Evolutionary conservation across 2,888 invertebrate species (phyloP).

Genomic region (Pristionchus maxplancki): DNA sequence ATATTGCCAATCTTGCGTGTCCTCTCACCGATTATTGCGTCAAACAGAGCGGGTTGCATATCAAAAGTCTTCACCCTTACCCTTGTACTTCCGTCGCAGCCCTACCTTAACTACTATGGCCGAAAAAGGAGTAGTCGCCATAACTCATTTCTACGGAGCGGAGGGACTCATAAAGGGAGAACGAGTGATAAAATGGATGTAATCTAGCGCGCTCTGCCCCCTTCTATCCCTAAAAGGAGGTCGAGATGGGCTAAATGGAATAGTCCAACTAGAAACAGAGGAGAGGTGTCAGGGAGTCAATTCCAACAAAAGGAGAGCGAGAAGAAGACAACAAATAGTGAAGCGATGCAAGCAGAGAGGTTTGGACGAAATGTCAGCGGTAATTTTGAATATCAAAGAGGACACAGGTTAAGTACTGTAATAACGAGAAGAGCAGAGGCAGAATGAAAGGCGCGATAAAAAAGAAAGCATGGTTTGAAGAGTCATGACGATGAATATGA

Average conservation of each 20-base stretch:
- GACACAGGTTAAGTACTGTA: not conserved
- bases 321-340: slow-evolving; percentile 25
- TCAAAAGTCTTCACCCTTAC: not conserved
- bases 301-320: not conserved
- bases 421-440: slow-evolving; percentile 8
- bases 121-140: not conserved
- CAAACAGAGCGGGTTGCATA: not conserved
- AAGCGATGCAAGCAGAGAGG: not conserved
- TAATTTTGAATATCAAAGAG: slow-evolving; percentile 11
- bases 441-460: not conserved
- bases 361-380: not conserved
- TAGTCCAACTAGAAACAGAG: slow-evolving; percentile 4
- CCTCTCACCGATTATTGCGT: slow-evolving; percentile 41
- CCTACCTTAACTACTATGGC: not conserved
- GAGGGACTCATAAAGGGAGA: slow-evolving; percentile 20
- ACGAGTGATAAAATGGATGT: slow-evolving; percentile 46
- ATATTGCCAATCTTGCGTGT: slow-evolving; percentile 13
- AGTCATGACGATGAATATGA: not conserved
- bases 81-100: not conserved
- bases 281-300: slow-evolving; percentile 39
- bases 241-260: slow-evolving; percentile 22
- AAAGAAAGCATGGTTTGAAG: not conserved
- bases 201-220: not conserved
- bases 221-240: slow-evolving; percentile 10
- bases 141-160: slow-evolving; percentile 37